Evolutionary conservation across 1,140 invertebrate species (phyloP).

Genomic region (Drosophila murphyi): DNA sequence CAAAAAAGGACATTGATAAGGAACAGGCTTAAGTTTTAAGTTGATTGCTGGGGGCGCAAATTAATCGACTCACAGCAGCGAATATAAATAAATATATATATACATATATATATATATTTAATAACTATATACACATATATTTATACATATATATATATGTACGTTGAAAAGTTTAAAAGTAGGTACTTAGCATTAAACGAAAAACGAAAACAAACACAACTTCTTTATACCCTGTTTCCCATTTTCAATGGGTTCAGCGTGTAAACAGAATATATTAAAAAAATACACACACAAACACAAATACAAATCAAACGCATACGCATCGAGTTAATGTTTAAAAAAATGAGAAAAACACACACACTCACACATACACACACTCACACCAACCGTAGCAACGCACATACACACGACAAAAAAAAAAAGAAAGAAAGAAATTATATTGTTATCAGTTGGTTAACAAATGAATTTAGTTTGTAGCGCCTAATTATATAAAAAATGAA

Average conservation of each 20-base stretch:
- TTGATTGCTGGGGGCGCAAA: constrained; percentile 58
- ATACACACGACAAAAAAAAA: constrained; percentile 13
- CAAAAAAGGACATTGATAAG: constrained; percentile 2
- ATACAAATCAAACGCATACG: constrained; percentile 8
- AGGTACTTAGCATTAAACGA: constrained; percentile 76
- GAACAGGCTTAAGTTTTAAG: constrained; percentile 59
- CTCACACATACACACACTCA: constrained; percentile 25
- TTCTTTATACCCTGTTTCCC: too few relatives aligned
- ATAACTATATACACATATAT: constrained; percentile 67
- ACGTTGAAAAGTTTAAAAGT: constrained; percentile 67
- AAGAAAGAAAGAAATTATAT: constrained; percentile 58
- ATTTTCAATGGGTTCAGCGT: too few relatives aligned
- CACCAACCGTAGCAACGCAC: constrained; percentile 23
- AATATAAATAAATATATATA: constrained; percentile 43
- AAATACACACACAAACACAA: constrained; percentile 11
- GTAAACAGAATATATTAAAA: not conserved
- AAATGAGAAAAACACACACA: constrained; percentile 37
- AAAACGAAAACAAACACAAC: constrained; percentile 36
- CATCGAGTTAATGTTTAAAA: constrained; percentile 61
- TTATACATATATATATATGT: constrained; percentile 28
- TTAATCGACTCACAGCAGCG: constrained; percentile 24
- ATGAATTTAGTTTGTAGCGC: constrained; percentile 72
- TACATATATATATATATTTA: constrained; percentile 45
- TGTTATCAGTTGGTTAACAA: constrained; percentile 80
- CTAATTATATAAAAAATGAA: constrained; percentile 71